phyloP scores from a whole-genome alignment of 2,797 vertebrate genomes.

The Sorex maritimensis region DNA sequence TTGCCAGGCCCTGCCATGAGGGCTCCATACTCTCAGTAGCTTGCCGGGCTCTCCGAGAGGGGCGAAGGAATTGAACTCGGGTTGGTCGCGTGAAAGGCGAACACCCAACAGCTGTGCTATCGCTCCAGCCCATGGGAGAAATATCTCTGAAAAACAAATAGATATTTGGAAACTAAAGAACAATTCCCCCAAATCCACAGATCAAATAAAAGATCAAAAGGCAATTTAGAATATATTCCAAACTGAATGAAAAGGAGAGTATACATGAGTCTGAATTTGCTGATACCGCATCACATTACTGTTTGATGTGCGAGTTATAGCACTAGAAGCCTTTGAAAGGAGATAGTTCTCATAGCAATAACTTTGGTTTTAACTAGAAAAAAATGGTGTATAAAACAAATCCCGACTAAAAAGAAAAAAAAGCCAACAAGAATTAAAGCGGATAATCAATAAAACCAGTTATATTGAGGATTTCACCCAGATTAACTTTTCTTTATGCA shows the following conservation, averaged over 20 bases:
- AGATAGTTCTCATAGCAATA: neutral
- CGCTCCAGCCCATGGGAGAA: neutral
- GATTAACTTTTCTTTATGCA: too few relatives aligned
- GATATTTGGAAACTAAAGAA: neutral
- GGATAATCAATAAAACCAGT: neutral
- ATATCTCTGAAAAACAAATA: neutral
- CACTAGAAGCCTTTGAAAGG: neutral
- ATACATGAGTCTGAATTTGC: neutral
- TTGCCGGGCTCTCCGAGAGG: too few relatives aligned
- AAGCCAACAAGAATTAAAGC: neutral
- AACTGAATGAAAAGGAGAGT: neutral
- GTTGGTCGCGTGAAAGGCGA: too few relatives aligned
- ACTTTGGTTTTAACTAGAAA: neutral
- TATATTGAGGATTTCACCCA: neutral
- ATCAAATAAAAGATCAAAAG: conserved; percentile 1
- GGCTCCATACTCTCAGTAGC: too few relatives aligned
- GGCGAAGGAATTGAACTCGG: too few relatives aligned
- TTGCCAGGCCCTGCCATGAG: too few relatives aligned
- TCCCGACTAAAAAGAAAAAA: neutral
- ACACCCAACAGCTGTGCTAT: too few relatives aligned
- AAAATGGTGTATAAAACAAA: neutral
- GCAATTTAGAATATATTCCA: neutral
- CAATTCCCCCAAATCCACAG: neutral
- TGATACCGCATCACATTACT: too few relatives aligned
- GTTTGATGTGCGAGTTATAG: neutral